These are phyloP conservation scores for Anthophora plumipes DNA, from an alignment of 2,888 invertebrate species.

Conservation along the genomic window DNA sequence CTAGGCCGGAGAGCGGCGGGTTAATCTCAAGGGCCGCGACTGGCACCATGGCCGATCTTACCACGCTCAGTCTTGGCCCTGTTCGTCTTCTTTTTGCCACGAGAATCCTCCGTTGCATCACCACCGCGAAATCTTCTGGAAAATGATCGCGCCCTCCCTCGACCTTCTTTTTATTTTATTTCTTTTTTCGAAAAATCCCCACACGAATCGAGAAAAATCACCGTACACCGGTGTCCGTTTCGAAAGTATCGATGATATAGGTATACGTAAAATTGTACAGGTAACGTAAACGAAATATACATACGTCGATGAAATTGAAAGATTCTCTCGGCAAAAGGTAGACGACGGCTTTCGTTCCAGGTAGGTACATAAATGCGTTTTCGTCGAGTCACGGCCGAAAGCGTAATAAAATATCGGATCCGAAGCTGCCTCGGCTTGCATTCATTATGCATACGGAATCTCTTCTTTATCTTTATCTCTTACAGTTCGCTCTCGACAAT, in stretches of 20 bases:
- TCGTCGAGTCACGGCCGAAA: constrained; percentile 16
- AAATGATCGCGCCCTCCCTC: neutral
- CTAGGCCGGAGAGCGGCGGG: constrained; percentile 28
- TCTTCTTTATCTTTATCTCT: constrained; percentile 33
- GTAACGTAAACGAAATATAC: too few species aligned
- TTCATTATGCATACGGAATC: constrained; percentile 45
- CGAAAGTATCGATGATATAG: too few species aligned
- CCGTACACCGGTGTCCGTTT: too few species aligned
- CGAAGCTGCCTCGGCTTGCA: constrained; percentile 19
- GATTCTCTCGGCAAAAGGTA: neutral
- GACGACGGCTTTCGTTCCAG: neutral
- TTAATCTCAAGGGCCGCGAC: constrained; percentile 32
- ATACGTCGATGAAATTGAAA: neutral
- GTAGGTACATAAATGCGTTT: neutral
- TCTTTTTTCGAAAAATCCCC: too few species aligned
- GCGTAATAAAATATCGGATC: constrained; percentile 31
- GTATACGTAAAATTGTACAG: too few species aligned
- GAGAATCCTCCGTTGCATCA: neutral
- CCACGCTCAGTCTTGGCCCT: neutral
- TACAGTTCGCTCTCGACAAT: constrained; percentile 31
- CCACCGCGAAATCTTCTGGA: neutral
- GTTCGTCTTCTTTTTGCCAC: neutral
- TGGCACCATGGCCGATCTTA: constrained; percentile 37
- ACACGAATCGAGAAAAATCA: too few species aligned
- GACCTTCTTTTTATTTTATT: too few species aligned